A percentile compares a stretch with the other conserved stretches of the same genome.
Conservation (phyloP, 2,797 vertebrate genomes). For the Muscicapa comitata region DNA sequence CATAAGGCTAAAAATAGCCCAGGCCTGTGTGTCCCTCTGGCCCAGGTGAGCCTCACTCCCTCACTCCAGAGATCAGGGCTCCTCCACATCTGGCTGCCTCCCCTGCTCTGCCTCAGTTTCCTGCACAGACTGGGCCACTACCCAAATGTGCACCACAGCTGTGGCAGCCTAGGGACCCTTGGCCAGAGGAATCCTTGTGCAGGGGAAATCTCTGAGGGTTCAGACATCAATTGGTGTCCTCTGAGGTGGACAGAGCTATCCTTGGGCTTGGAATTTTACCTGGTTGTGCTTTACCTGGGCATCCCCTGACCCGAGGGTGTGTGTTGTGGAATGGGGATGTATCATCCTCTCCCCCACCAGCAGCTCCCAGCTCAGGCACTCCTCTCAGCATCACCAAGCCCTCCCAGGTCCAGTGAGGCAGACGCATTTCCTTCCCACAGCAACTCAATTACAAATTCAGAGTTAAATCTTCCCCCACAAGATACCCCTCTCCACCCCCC, state of each 20-base stretch:
- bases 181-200: neutral
- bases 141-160: rapidly evolving
- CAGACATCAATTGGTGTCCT: neutral
- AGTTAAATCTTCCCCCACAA: conserved; percentile 41
- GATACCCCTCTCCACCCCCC: neutral
- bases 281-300: rapidly evolving
- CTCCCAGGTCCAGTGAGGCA: neutral
- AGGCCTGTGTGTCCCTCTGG: neutral
- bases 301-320: rapidly evolving
- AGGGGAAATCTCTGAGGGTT: neutral
- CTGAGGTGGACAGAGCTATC: rapidly evolving
- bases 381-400: neutral
- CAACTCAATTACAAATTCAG: neutral
- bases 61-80: neutral
- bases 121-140: rapidly evolving
- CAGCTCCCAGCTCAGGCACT: neutral
- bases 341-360: neutral
- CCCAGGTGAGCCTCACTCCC: neutral
- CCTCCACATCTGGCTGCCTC: neutral
- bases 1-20: neutral
- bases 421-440: neutral
- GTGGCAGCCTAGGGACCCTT: neutral
- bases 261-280: rapidly evolving
- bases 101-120: neutral
- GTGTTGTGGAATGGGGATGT: rapidly evolving